Conservation (phyloP, 1,140 invertebrate species). For the Hyphantria cunea region DNA sequence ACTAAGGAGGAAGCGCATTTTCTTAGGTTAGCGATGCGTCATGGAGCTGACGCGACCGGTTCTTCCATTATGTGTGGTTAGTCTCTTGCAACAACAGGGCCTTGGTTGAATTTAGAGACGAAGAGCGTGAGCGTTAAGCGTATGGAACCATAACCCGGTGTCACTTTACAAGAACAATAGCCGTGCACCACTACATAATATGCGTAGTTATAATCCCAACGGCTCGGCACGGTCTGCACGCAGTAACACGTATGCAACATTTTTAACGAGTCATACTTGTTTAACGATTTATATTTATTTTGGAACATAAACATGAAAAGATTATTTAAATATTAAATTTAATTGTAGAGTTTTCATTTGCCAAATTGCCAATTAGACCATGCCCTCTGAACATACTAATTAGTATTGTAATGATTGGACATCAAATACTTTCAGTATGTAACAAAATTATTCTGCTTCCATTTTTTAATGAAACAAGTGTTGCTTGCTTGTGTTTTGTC, state of each 20-base stretch:
- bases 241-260: constrained; percentile 8
- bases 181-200: constrained; percentile 28
- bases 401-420: too few relatives aligned
- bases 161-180: constrained; percentile 63
- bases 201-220: not conserved
- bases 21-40: constrained; percentile 52
- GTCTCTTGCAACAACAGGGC: constrained; percentile 49
- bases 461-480: too few relatives aligned
- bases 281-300: not conserved
- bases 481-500: too few relatives aligned
- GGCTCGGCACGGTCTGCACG: not conserved
- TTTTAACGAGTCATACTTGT: not conserved
- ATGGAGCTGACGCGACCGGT: constrained; percentile 53
- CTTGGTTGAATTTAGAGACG: constrained; percentile 51
- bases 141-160: constrained; percentile 50
- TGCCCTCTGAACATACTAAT: too few relatives aligned
- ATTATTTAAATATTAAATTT: too few relatives aligned
- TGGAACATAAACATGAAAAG: not conserved
- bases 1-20: constrained; percentile 39
- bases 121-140: constrained; percentile 46
- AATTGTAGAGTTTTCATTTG: too few relatives aligned
- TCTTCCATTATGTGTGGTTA: constrained; percentile 55
- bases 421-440: too few relatives aligned
- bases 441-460: too few relatives aligned
- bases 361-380: too few relatives aligned